Evolutionary conservation across 2,113 vertebrate genomes (phyloP), one percentile per base, ranked within the genome.

Genomic region (Psophia crepitans): DNA sequence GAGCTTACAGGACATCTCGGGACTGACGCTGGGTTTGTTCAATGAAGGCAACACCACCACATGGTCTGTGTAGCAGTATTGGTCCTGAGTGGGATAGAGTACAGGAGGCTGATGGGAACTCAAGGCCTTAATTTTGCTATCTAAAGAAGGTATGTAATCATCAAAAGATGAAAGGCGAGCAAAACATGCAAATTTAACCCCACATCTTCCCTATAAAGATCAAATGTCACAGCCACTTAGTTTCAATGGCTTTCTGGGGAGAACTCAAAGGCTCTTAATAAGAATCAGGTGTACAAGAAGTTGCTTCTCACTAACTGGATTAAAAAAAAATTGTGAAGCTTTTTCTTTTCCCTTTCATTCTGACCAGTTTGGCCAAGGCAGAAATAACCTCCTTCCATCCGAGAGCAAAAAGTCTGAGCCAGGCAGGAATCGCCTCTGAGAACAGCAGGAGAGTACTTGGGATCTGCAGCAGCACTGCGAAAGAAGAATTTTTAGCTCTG

Each of bases 171-270:
- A 97, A 86, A 94, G 60, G 68, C 77, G 54, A 96, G 85, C 60
- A 96, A 93, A 95, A 92, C 60, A 94, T 79, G 48, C 23, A 90
- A 85, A 97, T 97, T 97, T 93, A 92, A 94, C 56, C 74, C 83
- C 92, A 37, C 68, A 76, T 95, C 89, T 97, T 95, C 90, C 39
- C 54, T 90, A 73, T 93, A 75, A 97, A 97, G 92, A 97, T 96
- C 91, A 95, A 93, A 95, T 97, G 93, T 88, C 95, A 96, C 35
- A 96, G 54, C 73, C 79, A 93, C 35, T 97, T 95, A 94, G 49
- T 96, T 96, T 95, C 93, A 97, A 66, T 86, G 95, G 74, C 77
- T 97, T 97, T 96, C 86, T 93, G 85, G 89, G 86, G 74, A 96
- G 86, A 97, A 71, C 41, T 97, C 85, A 96, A 93, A 96, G 87